Base-by-base conservation (phyloP, 2,113 vertebrate genomes). In the Camelus dromedarius region DNA sequence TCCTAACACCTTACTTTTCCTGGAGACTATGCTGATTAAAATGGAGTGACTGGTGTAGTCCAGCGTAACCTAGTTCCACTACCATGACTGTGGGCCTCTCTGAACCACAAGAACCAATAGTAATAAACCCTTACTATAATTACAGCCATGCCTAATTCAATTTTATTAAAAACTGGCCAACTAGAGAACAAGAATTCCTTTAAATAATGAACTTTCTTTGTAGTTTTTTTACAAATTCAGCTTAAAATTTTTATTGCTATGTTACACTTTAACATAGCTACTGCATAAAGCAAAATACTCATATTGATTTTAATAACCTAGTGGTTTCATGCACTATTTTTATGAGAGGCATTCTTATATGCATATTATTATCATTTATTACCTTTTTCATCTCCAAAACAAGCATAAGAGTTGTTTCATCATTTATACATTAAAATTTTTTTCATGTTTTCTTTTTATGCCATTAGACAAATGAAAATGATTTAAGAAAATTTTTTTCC, bases 401-500 rank as follows among this genome's bases (percentile, higher is more conserved):
- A 96, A 94, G 3, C 58, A 32, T 93, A 92, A 91, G 48, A 91
- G 48, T 96, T 11, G 22, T 90, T 89, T 96, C 14, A 76, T 91
- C 20, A 93, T 96, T 95, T 92, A 72, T 85, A n/a, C 81, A 50
- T 91, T 83, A 90, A 97, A 93, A 32, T 56, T 4, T 58, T 91
- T 75, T 87, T 79, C 92, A 64, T 97, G 18, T 87, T 97, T 96
- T 97, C 66, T 96, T 98, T 86, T 96, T 96, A 89, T 96, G 38
- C 62, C 89, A 82, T 92, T 98, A 99, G 99, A 99, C 99, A 84
- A 99, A 98, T 76, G 99, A 99, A 98, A 98, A 95, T 96, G 99
- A 99, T 95, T 98, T 99, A 98, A 98, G 97, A 94, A 98, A 98
- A 35, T 98, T 99, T 98, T 99, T 99, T 98, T 98, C 99, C 87